These are phyloP conservation scores for Chymomyza procnemis DNA, from an alignment of 2,888 invertebrate species.

Conservation along the genomic window DNA sequence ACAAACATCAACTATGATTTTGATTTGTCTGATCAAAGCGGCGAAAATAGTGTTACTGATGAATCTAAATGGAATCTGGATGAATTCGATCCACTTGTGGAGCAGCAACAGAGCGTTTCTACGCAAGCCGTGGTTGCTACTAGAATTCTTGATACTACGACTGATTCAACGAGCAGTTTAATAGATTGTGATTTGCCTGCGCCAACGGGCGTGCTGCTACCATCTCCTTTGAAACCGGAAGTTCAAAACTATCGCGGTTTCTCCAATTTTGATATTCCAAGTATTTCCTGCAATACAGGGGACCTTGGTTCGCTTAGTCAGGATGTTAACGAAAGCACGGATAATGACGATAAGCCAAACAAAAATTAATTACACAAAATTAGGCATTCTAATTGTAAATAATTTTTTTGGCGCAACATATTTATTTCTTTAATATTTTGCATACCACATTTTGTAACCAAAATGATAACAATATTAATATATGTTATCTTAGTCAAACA, in stretches of 20 bases:
- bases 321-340: constrained; percentile 34
- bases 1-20: constrained; percentile 88
- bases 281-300: constrained; percentile 83
- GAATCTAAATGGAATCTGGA: constrained; percentile 75
- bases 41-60: constrained; percentile 85
- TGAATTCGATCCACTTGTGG: constrained; percentile 77
- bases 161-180: constrained; percentile 61
- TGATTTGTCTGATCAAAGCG: constrained; percentile 86
- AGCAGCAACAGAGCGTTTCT: constrained; percentile 18
- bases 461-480: no score
- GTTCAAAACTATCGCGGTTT: constrained; percentile 82
- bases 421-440: not conserved
- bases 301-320: constrained; percentile 78
- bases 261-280: constrained; percentile 83
- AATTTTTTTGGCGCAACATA: not conserved
- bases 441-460: no score
- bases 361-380: constrained; percentile 12
- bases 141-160: constrained; percentile 38
- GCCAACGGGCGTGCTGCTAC: constrained; percentile 79
- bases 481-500: no score
- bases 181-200: constrained; percentile 76
- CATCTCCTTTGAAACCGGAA: constrained; percentile 82
- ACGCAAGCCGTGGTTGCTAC: not conserved
- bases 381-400: not conserved
- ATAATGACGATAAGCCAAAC: not conserved